Conservation (phyloP, 2,113 vertebrate species). For the Esox niger region DNA sequence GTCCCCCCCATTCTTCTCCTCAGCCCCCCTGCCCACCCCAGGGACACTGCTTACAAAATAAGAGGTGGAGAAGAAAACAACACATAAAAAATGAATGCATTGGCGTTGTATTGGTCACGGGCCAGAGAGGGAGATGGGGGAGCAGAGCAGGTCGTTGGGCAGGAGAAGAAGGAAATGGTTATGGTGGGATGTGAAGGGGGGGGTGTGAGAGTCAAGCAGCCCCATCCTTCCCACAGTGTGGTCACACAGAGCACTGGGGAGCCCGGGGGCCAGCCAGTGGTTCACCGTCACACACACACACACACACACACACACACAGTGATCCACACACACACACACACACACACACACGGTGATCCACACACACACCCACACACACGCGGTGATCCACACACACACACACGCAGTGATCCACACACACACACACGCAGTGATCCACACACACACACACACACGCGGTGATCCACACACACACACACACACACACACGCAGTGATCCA, state of each 20-base stretch:
- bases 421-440: slow-evolving; percentile 7
- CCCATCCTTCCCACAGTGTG: slow-evolving; percentile 72
- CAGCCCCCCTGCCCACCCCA: no score
- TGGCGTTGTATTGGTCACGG: no score
- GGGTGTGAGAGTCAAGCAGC: slow-evolving; percentile 74
- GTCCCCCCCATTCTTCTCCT: no score
- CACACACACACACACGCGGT: slow-evolving; percentile 11
- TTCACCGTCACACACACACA: slow-evolving; percentile 18
- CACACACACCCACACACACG: slow-evolving; percentile 11
- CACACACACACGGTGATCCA: no score
- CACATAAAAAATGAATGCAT: no score
- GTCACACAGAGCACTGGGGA: slow-evolving; percentile 11
- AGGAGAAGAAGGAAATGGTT: slow-evolving; percentile 62
- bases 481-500: no score
- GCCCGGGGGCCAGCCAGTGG: not conserved
- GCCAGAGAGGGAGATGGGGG: no score
- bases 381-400: slow-evolving; percentile 18
- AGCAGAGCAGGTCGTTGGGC: slow-evolving; percentile 25
- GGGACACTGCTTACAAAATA: not conserved
- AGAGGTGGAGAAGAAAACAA: slow-evolving; percentile 8
- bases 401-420: slow-evolving; percentile 9
- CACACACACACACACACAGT: slow-evolving; percentile 2
- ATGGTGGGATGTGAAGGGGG: slow-evolving; percentile 66
- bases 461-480: slow-evolving; percentile 19
- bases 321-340: slow-evolving; percentile 16